These are phyloP conservation scores for Rhinoptilus africanus DNA, from an alignment of 2,113 vertebrate species.

Conservation along the genomic window DNA sequence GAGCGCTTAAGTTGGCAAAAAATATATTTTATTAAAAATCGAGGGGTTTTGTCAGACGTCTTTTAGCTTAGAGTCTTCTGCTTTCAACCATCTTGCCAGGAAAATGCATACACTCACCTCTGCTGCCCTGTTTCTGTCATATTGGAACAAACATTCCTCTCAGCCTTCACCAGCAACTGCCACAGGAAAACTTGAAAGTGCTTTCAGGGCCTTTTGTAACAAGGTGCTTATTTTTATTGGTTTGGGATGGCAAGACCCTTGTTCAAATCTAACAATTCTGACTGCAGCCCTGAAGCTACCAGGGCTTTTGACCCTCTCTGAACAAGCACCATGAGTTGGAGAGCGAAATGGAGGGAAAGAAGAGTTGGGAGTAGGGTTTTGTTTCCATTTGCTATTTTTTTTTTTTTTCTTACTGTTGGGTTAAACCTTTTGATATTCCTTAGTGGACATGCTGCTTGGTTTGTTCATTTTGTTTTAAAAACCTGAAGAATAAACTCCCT, in stretches of 20 bases:
- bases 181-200: background rate
- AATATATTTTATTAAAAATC: background rate
- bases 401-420: background rate
- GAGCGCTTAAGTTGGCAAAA: background rate
- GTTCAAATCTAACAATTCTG: background rate
- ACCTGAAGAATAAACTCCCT: background rate
- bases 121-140: background rate
- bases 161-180: background rate
- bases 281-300: background rate
- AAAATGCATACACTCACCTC: rapidly evolving
- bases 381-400: background rate
- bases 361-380: background rate
- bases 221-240: background rate
- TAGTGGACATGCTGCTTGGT: background rate
- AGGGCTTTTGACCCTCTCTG: background rate
- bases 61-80: background rate
- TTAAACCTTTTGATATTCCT: background rate
- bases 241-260: background rate
- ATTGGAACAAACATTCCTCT: background rate
- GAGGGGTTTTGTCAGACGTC: background rate
- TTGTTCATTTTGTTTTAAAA: background rate
- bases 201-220: background rate
- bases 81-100: rapidly evolving
- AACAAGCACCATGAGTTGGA: background rate
- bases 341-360: background rate